Base-by-base conservation (phyloP, 1,140 invertebrate genomes). In the Calosoma granatense region DNA sequence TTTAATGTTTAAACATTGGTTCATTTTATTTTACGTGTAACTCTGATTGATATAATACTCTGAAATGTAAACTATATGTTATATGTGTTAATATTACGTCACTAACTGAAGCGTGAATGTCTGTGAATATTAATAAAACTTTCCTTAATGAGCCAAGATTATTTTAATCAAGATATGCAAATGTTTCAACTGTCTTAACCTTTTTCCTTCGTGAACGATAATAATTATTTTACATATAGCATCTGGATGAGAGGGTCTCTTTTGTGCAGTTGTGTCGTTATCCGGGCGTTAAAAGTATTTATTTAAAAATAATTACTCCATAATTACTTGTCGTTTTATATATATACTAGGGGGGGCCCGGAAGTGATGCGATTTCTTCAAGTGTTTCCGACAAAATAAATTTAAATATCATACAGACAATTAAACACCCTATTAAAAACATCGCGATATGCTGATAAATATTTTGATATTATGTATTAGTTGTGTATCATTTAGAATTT, bases 231-330 rank as follows among this genome's bases (percentile, higher is more conserved):
- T n/a, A n/a, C n/a, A n/a, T n/a, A n/a, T 36, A 47, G 17, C 41
- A 47, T 47, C 41, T 47, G 41, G 41, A 12, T 47, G 17, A 47
- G 41, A 6, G 4, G 14, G 26, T 14, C 26, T 14, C n/a, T n/a
- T n/a, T n/a, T n/a, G n/a, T 30, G 26, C 26, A 14, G 26, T 30
- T 30, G 4, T 6, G 6, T 30, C 26, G 26, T 30, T 30, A 30
- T 6, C 26, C 41, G 41, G 17, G 41, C 17, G 41, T 47, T 47
- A 47, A 47, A 47, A 47, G 41, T 47, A 47, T 47, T 47, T 47
- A 47, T 47, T 47, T 47, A 47, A 47, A 47, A 47, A 47, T 47
- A 47, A 47, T 47, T 47, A 47, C 41, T 47, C 17, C 41, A 17
- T 47, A 47, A 47, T 47, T 47, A 47, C 41, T 47, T 30, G 26